Evolutionary conservation across 2,797 vertebrate species (phyloP).

Genomic region (Paratrypauchen microcephalus): DNA sequence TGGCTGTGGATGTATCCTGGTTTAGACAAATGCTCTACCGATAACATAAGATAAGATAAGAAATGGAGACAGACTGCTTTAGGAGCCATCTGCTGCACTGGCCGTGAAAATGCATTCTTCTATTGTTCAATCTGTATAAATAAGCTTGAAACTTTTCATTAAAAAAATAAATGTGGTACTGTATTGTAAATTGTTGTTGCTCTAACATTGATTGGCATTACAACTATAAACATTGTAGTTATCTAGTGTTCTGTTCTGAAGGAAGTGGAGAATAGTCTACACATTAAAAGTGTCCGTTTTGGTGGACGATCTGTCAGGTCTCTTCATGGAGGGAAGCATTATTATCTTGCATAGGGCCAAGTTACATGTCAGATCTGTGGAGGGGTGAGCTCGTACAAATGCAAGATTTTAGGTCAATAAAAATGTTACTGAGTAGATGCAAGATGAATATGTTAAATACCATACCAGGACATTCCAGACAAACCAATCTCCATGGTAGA

Average conservation of each 20-base stretch:
- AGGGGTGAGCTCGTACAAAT: too few species aligned
- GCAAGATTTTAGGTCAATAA: too few species aligned
- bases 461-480: too few species aligned
- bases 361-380: too few species aligned
- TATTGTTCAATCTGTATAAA: constrained; percentile 48
- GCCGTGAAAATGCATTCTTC: constrained; percentile 40
- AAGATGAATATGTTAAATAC: too few species aligned
- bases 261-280: not conserved
- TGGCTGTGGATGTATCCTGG: constrained; percentile 21
- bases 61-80: constrained; percentile 51
- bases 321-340: too few species aligned
- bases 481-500: too few species aligned
- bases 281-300: not conserved
- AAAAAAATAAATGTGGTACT: constrained; percentile 23
- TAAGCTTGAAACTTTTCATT: constrained; percentile 37
- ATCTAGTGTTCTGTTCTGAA: not conserved
- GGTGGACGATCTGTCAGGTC: too few species aligned
- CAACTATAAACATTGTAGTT: not conserved
- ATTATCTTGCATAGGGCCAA: too few species aligned
- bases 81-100: constrained; percentile 50
- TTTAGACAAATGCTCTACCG: constrained; percentile 9
- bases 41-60: constrained; percentile 32
- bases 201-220: constrained; percentile 3
- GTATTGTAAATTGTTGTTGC: constrained; percentile 11
- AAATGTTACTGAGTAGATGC: too few species aligned